A percentile compares a stretch with the other conserved stretches of the same genome.
Conservation (phyloP, 2,113 vertebrate genomes). For the Oostethus manadensis region DNA sequence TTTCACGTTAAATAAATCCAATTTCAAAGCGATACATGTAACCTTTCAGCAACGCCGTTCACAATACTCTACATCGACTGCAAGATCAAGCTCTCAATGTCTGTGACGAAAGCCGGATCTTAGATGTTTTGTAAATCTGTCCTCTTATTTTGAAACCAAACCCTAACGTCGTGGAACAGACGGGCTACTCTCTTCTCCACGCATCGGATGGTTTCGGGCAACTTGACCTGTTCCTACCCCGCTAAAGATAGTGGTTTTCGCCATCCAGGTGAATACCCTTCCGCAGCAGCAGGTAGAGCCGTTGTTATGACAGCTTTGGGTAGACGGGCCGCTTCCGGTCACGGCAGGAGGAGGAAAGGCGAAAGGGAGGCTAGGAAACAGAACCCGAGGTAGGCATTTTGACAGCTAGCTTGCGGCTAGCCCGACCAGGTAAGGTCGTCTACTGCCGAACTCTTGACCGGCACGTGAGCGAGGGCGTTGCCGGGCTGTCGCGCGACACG, state of each 20-base stretch:
- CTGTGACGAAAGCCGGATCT: neutral
- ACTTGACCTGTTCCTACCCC: slow-evolving; percentile 29
- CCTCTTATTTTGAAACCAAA: slow-evolving; percentile 42
- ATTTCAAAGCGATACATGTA: neutral
- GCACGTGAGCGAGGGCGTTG: neutral
- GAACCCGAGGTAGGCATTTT: slow-evolving; percentile 48
- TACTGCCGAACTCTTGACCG: neutral
- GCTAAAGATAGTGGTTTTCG: slow-evolving; percentile 10
- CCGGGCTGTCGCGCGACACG: neutral
- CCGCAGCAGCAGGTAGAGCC: neutral
- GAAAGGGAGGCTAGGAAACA: slow-evolving; percentile 16
- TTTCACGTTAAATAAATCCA: neutral
- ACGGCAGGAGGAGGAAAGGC: slow-evolving; percentile 37
- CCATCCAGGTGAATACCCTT: slow-evolving; percentile 43
- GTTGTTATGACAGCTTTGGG: neutral
- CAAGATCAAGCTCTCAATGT: too few relatives aligned
- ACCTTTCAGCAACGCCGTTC: neutral
- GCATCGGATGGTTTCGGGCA: neutral
- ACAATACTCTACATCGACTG: neutral
- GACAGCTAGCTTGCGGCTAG: slow-evolving; percentile 53
- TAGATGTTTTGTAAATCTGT: neutral
- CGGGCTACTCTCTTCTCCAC: neutral
- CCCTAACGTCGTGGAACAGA: neutral
- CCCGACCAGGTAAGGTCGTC: slow-evolving; percentile 34
- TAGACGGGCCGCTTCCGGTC: slow-evolving; percentile 43